phyloP scores from a whole-genome alignment of 2,888 invertebrate genomes.

The Agriotes lineatus region DNA sequence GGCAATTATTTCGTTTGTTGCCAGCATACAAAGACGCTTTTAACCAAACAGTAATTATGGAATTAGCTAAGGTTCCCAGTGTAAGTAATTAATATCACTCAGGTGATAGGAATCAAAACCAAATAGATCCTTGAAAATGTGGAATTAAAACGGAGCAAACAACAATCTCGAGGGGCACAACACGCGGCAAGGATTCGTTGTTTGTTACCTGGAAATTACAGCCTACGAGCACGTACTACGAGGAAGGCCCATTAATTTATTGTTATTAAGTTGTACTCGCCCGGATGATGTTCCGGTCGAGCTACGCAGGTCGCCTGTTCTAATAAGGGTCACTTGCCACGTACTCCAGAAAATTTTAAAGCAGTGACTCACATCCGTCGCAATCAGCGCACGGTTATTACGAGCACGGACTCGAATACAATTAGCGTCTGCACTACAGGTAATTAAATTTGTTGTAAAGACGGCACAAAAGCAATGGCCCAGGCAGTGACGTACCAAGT shows the following conservation, averaged over 20 bases:
- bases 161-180: too few species aligned
- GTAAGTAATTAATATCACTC: too few species aligned
- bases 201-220: not conserved
- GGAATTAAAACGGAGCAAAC: too few species aligned
- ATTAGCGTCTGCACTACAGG: not conserved
- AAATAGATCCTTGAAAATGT: too few species aligned
- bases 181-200: not conserved
- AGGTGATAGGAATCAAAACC: too few species aligned
- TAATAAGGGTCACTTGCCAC: slow-evolving; percentile 42
- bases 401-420: not conserved
- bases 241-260: slow-evolving; percentile 19
- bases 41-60: too few species aligned
- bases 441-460: too few species aligned
- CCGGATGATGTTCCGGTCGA: slow-evolving; percentile 39
- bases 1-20: too few species aligned
- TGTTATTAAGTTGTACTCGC: slow-evolving; percentile 17
- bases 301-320: slow-evolving; percentile 36
- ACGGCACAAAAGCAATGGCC: too few species aligned
- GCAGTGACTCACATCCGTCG: slow-evolving; percentile 36
- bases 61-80: too few species aligned
- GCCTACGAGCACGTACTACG: slow-evolving; percentile 11
- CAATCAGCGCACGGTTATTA: not conserved
- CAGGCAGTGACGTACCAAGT: too few species aligned
- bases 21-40: too few species aligned
- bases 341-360: slow-evolving; percentile 23